Percentiles rank a stretch among this genome's conserved stretches.
These are phyloP conservation scores for Watsonalla binaria DNA, from an alignment of 2,888 invertebrate genomes.

Conservation along the genomic window DNA sequence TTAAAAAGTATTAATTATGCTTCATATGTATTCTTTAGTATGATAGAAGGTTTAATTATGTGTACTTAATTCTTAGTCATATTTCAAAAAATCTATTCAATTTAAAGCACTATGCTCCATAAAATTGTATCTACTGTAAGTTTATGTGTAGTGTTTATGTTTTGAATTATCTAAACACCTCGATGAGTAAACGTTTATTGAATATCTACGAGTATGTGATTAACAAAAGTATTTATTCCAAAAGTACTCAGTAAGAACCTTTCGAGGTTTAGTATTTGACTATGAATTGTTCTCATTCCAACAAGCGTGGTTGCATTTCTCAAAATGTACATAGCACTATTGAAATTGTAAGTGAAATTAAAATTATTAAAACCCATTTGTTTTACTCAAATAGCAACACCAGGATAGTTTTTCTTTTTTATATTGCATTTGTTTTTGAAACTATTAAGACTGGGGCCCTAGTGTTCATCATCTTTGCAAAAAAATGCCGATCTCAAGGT, in stretches of 20 bases:
- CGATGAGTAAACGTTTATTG: too few relatives aligned
- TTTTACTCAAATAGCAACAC: background rate
- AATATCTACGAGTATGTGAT: background rate
- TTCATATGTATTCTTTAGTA: too few relatives aligned
- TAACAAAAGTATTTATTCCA: background rate
- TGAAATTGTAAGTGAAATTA: slow-evolving; percentile 15
- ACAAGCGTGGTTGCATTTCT: slow-evolving; percentile 17
- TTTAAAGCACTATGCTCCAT: background rate
- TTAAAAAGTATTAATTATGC: too few relatives aligned
- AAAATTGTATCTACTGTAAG: background rate
- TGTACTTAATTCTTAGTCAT: too few relatives aligned
- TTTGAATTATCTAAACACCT: background rate
- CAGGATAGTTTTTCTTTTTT: background rate
- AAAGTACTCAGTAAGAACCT: background rate
- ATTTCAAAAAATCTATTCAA: too few relatives aligned
- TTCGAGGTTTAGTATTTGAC: background rate
- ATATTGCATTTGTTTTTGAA: background rate
- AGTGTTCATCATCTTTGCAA: too few relatives aligned
- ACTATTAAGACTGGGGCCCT: too few relatives aligned
- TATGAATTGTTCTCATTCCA: background rate
- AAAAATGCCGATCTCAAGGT: too few relatives aligned
- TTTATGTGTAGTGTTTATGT: slow-evolving; percentile 1
- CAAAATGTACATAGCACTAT: slow-evolving; percentile 13
- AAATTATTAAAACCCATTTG: background rate
- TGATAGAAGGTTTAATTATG: too few relatives aligned